Evolutionary conservation across 1,140 invertebrate genomes (phyloP).

Genomic region (Rhysida immarginata): DNA sequence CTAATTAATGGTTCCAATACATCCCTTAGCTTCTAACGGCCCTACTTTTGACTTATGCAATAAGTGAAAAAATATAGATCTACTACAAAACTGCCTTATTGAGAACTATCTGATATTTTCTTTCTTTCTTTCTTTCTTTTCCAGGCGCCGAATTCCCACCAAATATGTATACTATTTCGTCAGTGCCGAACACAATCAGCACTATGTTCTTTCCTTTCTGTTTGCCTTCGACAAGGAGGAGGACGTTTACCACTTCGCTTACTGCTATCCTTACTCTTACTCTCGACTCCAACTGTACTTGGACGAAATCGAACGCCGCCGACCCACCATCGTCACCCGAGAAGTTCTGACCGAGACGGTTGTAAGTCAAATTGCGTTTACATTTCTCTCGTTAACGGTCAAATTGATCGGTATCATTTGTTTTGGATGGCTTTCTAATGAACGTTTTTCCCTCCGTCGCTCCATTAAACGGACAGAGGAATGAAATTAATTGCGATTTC

Average conservation of each 20-base stretch:
- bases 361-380: slow-evolving; percentile 37
- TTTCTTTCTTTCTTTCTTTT: slow-evolving; percentile 6
- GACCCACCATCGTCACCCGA: slow-evolving; percentile 42
- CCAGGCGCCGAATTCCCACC: slow-evolving; percentile 65
- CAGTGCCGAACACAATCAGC: slow-evolving; percentile 72
- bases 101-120: too few relatives aligned
- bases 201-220: slow-evolving; percentile 84
- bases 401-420: too few relatives aligned
- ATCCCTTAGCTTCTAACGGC: too few relatives aligned
- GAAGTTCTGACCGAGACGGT: slow-evolving; percentile 52
- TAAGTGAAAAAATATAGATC: too few relatives aligned
- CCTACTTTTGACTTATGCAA: too few relatives aligned
- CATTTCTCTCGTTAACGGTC: neutral
- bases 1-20: too few relatives aligned
- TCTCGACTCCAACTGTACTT: slow-evolving; percentile 72
- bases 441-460: too few relatives aligned
- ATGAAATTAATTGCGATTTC: too few relatives aligned
- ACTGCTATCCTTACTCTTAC: slow-evolving; percentile 89
- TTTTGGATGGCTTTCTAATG: too few relatives aligned
- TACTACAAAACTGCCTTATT: too few relatives aligned
- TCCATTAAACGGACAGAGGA: too few relatives aligned
- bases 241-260: slow-evolving; percentile 81
- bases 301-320: slow-evolving; percentile 49
- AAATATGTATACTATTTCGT: slow-evolving; percentile 85
- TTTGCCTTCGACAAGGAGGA: slow-evolving; percentile 87